phyloP scores from a whole-genome alignment of 2,113 vertebrate genomes.

The Romanogobio albipinnatus region DNA sequence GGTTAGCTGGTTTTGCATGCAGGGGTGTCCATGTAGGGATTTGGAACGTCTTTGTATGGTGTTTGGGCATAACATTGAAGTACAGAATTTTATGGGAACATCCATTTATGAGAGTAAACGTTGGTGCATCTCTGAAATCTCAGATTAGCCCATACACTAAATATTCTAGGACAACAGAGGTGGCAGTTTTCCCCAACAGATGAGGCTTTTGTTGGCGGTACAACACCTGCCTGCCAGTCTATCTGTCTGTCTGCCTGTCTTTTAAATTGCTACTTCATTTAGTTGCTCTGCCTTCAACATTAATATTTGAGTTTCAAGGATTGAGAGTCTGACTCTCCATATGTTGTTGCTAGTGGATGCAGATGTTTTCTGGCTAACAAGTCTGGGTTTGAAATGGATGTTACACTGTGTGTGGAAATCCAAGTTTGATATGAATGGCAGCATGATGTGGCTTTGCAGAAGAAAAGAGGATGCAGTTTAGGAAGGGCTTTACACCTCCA shows the following conservation, averaged over 20 bases:
- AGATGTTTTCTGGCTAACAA: constrained; percentile 32
- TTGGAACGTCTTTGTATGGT: constrained; percentile 12
- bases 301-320: constrained; percentile 19
- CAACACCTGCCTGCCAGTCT: constrained; percentile 38
- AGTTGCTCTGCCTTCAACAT: not conserved
- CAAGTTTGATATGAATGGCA: not conserved
- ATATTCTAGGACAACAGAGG: constrained; percentile 29
- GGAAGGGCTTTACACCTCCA: constrained; percentile 74
- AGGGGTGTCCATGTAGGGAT: not conserved
- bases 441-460: constrained; percentile 24
- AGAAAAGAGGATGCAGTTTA: constrained; percentile 70
- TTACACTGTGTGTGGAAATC: constrained; percentile 16
- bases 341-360: constrained; percentile 29
- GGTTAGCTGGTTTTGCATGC: not conserved
- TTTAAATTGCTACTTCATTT: not conserved
- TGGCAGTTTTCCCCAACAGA: constrained; percentile 3
- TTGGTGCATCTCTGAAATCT: not conserved
- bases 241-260: constrained; percentile 19
- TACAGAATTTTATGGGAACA: constrained; percentile 1
- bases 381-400: constrained; percentile 19
- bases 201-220: constrained; percentile 23
- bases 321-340: constrained; percentile 8
- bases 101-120: constrained; percentile 4
- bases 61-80: not conserved
- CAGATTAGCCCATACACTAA: constrained; percentile 14